phyloP scores from a whole-genome alignment of 2,113 vertebrate species.

The Eurypyga helias region DNA sequence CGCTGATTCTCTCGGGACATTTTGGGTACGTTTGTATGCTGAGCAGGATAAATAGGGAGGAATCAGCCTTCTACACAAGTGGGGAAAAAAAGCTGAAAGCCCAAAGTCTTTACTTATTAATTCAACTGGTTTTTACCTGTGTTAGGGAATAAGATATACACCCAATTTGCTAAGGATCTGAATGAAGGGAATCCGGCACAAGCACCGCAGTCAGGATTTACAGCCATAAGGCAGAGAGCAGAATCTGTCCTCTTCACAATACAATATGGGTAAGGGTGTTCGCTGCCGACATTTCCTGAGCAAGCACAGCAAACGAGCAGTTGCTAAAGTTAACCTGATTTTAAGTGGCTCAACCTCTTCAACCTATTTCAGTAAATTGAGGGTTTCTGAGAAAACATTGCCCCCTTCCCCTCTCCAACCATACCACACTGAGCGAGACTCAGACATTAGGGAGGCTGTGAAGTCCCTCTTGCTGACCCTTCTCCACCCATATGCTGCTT shows the following conservation, averaged over 20 bases:
- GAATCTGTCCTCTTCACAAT: background rate
- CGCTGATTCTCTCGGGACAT: background rate
- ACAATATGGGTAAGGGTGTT: background rate
- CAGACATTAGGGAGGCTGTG: background rate
- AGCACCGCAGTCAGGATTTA: background rate
- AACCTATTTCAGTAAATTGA: slow-evolving; percentile 34
- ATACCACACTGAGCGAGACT: background rate
- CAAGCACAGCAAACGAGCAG: background rate
- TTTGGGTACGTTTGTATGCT: background rate
- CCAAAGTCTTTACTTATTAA: background rate
- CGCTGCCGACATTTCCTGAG: background rate
- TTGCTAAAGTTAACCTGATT: slow-evolving; percentile 27
- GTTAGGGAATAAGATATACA: background rate
- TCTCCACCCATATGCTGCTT: background rate
- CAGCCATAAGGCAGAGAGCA: background rate
- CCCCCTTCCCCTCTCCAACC: background rate
- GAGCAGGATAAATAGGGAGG: background rate
- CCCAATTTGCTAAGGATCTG: background rate
- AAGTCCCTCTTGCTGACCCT: background rate
- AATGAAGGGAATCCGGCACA: background rate
- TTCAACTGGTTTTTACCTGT: background rate
- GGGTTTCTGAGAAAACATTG: slow-evolving; percentile 22
- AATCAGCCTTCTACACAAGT: background rate
- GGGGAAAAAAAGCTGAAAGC: background rate
- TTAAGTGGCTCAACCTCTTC: slow-evolving; percentile 27